Conservation (phyloP, 2,888 invertebrate species). For the Tachina lurida region DNA sequence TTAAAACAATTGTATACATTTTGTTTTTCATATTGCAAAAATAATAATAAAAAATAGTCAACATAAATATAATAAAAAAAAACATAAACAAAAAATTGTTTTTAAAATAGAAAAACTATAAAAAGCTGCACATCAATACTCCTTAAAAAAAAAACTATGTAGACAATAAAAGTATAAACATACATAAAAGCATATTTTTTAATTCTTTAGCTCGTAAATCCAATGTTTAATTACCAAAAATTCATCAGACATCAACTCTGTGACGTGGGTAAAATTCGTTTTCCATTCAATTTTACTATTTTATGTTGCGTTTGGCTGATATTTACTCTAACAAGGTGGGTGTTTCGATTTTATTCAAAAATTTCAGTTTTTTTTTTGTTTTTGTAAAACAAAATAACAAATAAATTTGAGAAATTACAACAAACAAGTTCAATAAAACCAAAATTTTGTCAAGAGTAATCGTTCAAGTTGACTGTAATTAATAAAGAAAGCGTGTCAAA, state of each 20-base stretch:
- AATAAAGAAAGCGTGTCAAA: no score
- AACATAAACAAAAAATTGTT: not conserved
- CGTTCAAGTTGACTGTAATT: not conserved
- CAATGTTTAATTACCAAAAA: constrained; percentile 42
- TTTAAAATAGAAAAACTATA: not conserved
- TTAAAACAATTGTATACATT: constrained; percentile 9
- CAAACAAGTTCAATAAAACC: not conserved
- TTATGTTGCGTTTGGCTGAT: constrained; percentile 39
- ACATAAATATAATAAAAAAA: not conserved
- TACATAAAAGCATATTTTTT: not conserved
- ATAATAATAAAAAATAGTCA: not conserved
- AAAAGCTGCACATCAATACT: not conserved
- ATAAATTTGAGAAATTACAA: not conserved
- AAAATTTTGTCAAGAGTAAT: not conserved
- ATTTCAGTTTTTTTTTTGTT: not conserved
- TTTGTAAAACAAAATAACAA: constrained; percentile 15
- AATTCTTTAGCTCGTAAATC: constrained; percentile 16
- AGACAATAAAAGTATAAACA: no score
- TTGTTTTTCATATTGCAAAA: constrained; percentile 11
- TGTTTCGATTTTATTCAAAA: constrained; percentile 15
- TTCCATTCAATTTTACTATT: not conserved
- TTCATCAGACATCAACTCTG: not conserved
- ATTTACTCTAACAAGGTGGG: constrained; percentile 37
- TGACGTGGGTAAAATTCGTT: not conserved
- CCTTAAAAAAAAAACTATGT: not conserved